Base-by-base conservation (phyloP, 2,888 invertebrate genomes). In the Heliconius hortense region DNA sequence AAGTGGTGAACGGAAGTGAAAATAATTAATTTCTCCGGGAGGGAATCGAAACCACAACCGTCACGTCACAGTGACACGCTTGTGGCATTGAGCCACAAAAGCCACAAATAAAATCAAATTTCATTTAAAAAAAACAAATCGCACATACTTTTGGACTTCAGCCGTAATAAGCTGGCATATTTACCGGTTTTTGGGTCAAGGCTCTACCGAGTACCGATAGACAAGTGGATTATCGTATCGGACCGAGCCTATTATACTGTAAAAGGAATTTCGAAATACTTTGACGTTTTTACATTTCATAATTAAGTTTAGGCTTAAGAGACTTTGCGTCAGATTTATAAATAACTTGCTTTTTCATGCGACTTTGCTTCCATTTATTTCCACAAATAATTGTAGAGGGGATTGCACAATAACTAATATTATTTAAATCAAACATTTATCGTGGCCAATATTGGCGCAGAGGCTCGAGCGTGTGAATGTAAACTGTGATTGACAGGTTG, bases 151-250 rank as follows among this genome's bases (percentile, higher is more conserved):
- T 39, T 26, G 21, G n/a, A 35, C n/a, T 21, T 35, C 35, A 31
- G 0, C 4, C 13, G n/a, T 64, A 64, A n/a, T 64, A 2, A 24
- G n/a, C 10, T 24, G n/a, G n/a, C 31, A 21, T 64, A 64, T 64
- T 64, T 64, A 64, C 35, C n/a, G 24, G 21, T 35, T 39, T 64
- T 64, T 64, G 7, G 64, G 64, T 64, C 64, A 64, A 64, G 64
- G 64, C 64, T 39, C 13, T 21, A 21, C 31, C 39, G 39, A 35
- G 35, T n/a, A 10, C 11, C 64, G 5, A 24, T 64, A 64, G 64
- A 64, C 64, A 64, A 64, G 64, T 64, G 35, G 64, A 35, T 64
- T 64, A 64, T 64, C 64, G 64, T 15, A 64, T 39, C 35, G 64
- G 35, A n/a, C n/a, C 64, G n/a, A 31, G 21, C 31, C 31, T 28